Base-by-base conservation (phyloP, 2,888 invertebrate genomes). In the Synergus laeviventris region DNA sequence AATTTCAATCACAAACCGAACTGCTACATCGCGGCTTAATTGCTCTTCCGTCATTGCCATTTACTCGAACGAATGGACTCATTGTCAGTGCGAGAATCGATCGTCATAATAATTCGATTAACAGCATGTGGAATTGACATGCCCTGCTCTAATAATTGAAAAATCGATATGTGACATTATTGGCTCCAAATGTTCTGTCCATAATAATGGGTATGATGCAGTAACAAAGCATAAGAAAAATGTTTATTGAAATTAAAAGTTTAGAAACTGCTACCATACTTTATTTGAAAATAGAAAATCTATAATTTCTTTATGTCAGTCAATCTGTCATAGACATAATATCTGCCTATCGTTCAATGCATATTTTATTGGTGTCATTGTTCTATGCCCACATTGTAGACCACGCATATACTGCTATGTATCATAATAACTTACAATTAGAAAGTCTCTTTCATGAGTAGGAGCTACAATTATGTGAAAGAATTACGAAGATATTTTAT, bases 331-430 rank as follows among this genome's bases (percentile, higher is more conserved):
- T 45, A 42, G 42, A 14, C 11, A 16, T 66, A 24, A 14, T 14
- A 38, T 42, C 24, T 42, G 11, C 16, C 31, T 11, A 49, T 49
- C 49, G 70, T 16, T 45, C 24, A 14, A 42, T 45, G 12, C 49
- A 49, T 70, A 70, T 70, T 70, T 36, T 31, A 18, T 70, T 70
- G 31, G 45, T 70, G 70, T 31, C 70, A 70, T 70, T 70, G 36
- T 70, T 31, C 9, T 31, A 70, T 31, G 31, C 70, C 49, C 49
- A 70, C 36, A 49, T 36, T 49, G n/a, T 36, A 24, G 1, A 31
- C 49, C 49, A 70, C 70, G 70, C 70, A 70, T 36, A 70, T 70
- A 49, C 70, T 66, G 66, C 42, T 70, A 70, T 70, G n/a, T n/a
- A n/a, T n/a, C n/a, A n/a, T n/a, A 49, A 45, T 66, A 49, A 70